Evolutionary conservation across 2,888 invertebrate genomes (phyloP).

Genomic region (Ophion obscuratus): DNA sequence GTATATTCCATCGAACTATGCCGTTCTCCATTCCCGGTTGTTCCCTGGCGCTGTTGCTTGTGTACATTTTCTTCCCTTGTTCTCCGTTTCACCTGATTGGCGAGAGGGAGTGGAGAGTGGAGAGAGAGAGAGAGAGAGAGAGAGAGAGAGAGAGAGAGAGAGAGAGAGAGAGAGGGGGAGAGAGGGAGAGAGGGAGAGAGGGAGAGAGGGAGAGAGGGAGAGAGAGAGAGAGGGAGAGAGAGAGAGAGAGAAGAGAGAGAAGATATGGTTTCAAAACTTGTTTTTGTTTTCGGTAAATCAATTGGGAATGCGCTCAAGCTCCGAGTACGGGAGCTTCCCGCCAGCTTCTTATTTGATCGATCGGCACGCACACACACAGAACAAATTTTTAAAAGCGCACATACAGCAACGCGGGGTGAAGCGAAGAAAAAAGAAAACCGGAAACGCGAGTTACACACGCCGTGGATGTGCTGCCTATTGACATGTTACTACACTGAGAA

Average conservation of each 20-base stretch:
- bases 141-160: too few species aligned
- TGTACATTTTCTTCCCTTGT: slow-evolving; percentile 14
- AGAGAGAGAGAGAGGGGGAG: too few species aligned
- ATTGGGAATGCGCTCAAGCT: slow-evolving; percentile 42
- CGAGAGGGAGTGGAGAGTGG: neutral
- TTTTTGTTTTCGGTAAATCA: slow-evolving; percentile 60
- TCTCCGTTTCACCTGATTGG: slow-evolving; percentile 8
- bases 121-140: slow-evolving; percentile 1
- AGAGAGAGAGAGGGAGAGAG: neutral
- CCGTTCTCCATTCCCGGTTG: slow-evolving; percentile 19
- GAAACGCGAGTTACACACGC: neutral
- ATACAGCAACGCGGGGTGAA: slow-evolving; percentile 1
- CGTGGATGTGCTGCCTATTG: neutral
- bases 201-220: neutral
- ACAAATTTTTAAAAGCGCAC: neutral
- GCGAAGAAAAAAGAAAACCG: slow-evolving; percentile 8
- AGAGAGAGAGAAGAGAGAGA: neutral
- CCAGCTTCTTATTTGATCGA: slow-evolving; percentile 37
- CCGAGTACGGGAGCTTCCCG: slow-evolving; percentile 46
- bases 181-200: neutral
- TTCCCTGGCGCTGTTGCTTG: slow-evolving; percentile 15
- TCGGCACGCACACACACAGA: neutral
- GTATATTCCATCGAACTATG: slow-evolving; percentile 15
- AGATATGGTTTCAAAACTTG: slow-evolving; percentile 40
- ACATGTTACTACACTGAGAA: too few species aligned